Base-by-base conservation (phyloP, 2,888 invertebrate species). In the Dicyrtomina minuta region DNA sequence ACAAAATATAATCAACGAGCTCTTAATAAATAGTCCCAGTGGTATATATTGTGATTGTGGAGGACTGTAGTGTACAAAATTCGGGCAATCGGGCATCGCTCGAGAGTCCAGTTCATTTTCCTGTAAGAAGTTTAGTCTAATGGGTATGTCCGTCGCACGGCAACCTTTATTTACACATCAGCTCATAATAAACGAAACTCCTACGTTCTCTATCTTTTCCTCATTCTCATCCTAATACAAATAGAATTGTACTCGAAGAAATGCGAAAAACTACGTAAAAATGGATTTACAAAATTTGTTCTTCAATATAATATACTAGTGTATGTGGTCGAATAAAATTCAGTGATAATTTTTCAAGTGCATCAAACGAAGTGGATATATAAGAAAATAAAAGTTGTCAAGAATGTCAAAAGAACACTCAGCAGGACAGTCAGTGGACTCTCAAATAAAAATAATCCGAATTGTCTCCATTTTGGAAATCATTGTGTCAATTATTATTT, bases 381-480 rank as follows among this genome's bases (percentile, higher is more conserved):
- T 17, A 6, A 2, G 51, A 22, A 2, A 22, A 10, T 22, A 49
- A 53, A 51, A 51, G 5, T 51, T 2, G 20, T 12, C 33, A 17
- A 60, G 26, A 51, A 68, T 68, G 68, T 61, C 68, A 3, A 60
- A 60, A 20, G 53, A 41, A 12, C 39, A 27, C 39, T 51, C 68
- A 22, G 13, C 68, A 26, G 27, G 33, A 15, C 49, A 8, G 1
- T 49, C 68, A 13, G 75, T 78, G 15, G 70, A 70, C 33, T 75
- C 75, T 17, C 76, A 76, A 70, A 71, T 78, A 20, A 71, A 60
- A 41, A 51, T 74, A 17, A 78, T 78, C 66, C 70, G 74, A 53
- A 58, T 66, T 6, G 69, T 78, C 24, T 43, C 78, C 4, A 15
- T 65, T 20, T 64, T 70, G 4, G 75, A 75, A 66, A 76, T 77